These are phyloP conservation scores for Eutrigla gurnardus DNA, from an alignment of 2,797 vertebrate genomes.

Conservation along the genomic window DNA sequence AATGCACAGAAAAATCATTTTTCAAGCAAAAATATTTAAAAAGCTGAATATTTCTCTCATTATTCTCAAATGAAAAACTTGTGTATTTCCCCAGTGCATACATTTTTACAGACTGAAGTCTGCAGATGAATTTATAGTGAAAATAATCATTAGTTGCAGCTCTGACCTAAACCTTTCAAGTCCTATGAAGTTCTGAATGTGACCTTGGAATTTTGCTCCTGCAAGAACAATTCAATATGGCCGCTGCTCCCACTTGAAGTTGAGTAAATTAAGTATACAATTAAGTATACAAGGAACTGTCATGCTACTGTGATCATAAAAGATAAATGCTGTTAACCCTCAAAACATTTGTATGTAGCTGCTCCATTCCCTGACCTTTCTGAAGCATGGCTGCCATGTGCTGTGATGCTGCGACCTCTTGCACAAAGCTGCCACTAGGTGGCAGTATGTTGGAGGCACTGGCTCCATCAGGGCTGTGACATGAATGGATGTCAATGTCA, in stretches of 20 bases:
- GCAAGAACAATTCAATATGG: background rate
- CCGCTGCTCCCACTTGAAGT: no score
- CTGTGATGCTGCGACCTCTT: background rate
- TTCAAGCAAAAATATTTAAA: background rate
- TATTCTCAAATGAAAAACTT: background rate
- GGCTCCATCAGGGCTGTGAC: background rate
- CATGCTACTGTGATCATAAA: no score
- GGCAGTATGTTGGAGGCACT: slow-evolving; percentile 20
- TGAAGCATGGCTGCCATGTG: slow-evolving; percentile 33
- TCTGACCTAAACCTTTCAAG: background rate
- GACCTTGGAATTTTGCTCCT: slow-evolving; percentile 27
- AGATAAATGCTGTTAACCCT: background rate
- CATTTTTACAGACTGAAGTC: no score
- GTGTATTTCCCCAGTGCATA: no score
- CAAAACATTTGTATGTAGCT: background rate
- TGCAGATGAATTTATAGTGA: background rate
- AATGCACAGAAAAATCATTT: background rate
- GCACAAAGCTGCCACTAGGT: slow-evolving; percentile 51
- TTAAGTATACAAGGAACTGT: no score
- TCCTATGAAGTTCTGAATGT: background rate
- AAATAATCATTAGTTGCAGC: no score
- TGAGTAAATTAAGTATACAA: background rate
- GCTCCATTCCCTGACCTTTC: slow-evolving; percentile 22
- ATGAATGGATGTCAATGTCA: background rate
- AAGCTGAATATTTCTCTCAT: background rate